phyloP scores from a whole-genome alignment of 2,797 vertebrate species.

The Oryzias dopingdopingensis region DNA sequence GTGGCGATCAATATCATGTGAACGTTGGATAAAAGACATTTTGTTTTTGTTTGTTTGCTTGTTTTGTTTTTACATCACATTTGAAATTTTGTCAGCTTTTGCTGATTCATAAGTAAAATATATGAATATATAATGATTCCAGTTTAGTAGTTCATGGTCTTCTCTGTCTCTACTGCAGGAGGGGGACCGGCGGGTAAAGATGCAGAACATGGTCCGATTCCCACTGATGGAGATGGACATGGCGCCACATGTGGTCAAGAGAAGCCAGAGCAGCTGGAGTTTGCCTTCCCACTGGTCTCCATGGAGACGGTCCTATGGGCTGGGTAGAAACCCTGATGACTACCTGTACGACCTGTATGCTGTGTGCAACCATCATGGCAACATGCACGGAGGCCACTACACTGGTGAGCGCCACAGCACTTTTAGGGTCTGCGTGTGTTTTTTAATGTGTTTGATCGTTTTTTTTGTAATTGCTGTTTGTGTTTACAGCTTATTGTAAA shows the following conservation, averaged over 20 bases:
- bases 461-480: background rate
- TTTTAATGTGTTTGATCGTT: background rate
- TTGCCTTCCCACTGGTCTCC: conserved; percentile 98
- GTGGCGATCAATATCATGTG: no score
- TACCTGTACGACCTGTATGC: conserved; percentile 97
- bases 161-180: conserved; percentile 74
- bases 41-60: no score
- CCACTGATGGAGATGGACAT: conserved; percentile 95
- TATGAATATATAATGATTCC: no score
- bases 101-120: no score
- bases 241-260: conserved; percentile 97
- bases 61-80: background rate
- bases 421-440: background rate
- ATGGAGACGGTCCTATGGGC: conserved; percentile 93
- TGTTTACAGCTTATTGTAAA: conserved; percentile 89
- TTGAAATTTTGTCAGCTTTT: background rate
- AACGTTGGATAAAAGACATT: no score
- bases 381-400: conserved; percentile 98
- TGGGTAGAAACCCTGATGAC: conserved; percentile 95
- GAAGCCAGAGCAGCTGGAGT: conserved; percentile 99
- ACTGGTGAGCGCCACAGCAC: conserved; percentile 77
- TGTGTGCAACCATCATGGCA: conserved; percentile 98
- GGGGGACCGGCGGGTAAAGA: conserved; percentile 91
- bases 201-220: conserved; percentile 96
- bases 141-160: no score